A percentile compares a stretch with the other conserved stretches of the same genome.
Conservation (phyloP, 1,140 invertebrate species). For the Acromyrmex heyeri region DNA sequence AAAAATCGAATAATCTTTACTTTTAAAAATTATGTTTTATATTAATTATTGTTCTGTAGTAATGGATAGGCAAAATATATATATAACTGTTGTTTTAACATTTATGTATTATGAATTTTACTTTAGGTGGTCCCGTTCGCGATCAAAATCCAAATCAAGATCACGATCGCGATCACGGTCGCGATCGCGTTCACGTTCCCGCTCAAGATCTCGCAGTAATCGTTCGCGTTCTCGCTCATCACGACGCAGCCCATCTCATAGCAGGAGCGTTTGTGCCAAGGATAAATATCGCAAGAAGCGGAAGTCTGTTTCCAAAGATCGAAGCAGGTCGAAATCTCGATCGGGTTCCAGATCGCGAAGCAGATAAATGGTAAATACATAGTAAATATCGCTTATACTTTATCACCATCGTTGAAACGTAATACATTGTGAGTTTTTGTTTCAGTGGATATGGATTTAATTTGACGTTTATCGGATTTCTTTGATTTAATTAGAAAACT, state of each 20-base stretch:
- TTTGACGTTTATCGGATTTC: not conserved
- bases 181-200: conserved; percentile 85
- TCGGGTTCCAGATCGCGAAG: conserved; percentile 83
- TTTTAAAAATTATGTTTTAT: conserved; percentile 28
- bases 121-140: conserved; percentile 84
- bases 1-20: conserved; percentile 5
- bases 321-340: conserved; percentile 83
- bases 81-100: conserved; percentile 39
- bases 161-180: conserved; percentile 78
- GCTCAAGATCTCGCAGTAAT: conserved; percentile 85
- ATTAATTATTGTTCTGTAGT: conserved; percentile 4
- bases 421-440: conserved; percentile 21
- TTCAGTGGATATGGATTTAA: conserved; percentile 22
- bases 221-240: conserved; percentile 85
- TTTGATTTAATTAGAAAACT: conserved; percentile 37
- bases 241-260: conserved; percentile 86
- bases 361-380: conserved; percentile 80
- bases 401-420: not conserved
- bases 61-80: conserved; percentile 36
- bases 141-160: conserved; percentile 83
- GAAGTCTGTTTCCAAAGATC: conserved; percentile 86
- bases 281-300: conserved; percentile 86
- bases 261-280: conserved; percentile 76
- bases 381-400: not conserved
- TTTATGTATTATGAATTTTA: conserved; percentile 79